Conservation (phyloP, 2,797 vertebrate genomes). For the Pelodytes ibericus region DNA sequence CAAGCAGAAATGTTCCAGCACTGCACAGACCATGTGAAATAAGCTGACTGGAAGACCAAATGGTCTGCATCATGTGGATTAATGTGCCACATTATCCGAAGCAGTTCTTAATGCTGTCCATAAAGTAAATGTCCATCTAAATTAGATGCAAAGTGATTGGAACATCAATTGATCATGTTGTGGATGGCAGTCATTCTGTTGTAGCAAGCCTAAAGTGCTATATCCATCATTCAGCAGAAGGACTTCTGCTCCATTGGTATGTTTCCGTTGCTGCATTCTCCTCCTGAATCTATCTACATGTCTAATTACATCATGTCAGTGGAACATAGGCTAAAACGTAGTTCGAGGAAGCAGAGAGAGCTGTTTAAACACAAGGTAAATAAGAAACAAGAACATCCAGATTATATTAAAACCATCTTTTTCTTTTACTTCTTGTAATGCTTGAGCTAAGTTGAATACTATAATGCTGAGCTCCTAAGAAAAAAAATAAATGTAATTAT, state of each 20-base stretch:
- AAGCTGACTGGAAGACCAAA: conserved; percentile 25
- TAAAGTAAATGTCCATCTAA: conserved; percentile 15
- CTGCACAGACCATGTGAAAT: conserved; percentile 27
- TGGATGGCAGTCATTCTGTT: conserved; percentile 7
- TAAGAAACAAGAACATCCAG: background rate
- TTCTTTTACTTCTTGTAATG: background rate
- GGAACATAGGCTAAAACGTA: background rate
- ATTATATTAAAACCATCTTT: background rate
- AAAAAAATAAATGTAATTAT: too few species aligned
- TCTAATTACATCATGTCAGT: background rate
- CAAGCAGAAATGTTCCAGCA: conserved; percentile 11
- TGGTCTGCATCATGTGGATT: conserved; percentile 36
- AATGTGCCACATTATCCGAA: conserved; percentile 43
- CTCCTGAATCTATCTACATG: background rate
- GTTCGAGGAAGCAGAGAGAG: background rate
- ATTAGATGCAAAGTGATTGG: conserved; percentile 6
- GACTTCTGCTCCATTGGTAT: background rate
- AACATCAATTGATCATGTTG: conserved; percentile 1
- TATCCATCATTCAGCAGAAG: background rate
- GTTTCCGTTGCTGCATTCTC: background rate
- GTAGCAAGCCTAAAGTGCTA: background rate
- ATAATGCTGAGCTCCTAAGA: too few species aligned
- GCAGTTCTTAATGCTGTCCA: conserved; percentile 25
- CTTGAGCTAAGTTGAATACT: too few species aligned
- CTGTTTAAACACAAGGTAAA: background rate